Percentiles rank a stretch among this genome's conserved stretches.
Evolutionary conservation across 2,797 vertebrate genomes (phyloP).

Genomic region (Astyanax mexicanus): DNA sequence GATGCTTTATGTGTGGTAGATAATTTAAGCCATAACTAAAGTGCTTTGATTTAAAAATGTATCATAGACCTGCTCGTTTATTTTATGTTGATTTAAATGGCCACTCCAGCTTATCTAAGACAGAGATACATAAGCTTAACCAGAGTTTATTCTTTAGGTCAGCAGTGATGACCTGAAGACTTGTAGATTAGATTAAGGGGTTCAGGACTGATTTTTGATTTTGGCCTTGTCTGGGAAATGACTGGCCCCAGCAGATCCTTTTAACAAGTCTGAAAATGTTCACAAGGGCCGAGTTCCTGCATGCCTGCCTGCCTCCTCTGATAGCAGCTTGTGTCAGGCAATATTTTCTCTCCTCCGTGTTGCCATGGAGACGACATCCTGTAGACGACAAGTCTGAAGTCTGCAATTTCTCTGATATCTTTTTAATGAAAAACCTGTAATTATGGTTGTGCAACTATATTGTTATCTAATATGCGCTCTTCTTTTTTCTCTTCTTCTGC

Average conservation of each 20-base stretch:
- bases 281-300: not conserved
- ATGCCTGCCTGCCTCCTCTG: not conserved
- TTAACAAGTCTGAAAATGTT: not conserved
- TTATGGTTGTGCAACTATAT: too few relatives aligned
- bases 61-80: not conserved
- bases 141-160: not conserved
- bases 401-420: slow-evolving; percentile 32
- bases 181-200: not conserved
- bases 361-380: slow-evolving; percentile 26
- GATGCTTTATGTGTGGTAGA: too few relatives aligned
- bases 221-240: not conserved
- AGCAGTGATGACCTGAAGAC: not conserved
- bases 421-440: slow-evolving; percentile 20
- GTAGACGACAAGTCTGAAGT: not conserved
- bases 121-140: not conserved
- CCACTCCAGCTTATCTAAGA: not conserved
- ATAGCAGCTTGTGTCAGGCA: slow-evolving; percentile 32
- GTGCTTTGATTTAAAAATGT: too few relatives aligned
- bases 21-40: too few relatives aligned
- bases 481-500: too few relatives aligned
- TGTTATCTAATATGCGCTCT: too few relatives aligned
- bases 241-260: not conserved
- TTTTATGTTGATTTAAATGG: not conserved
- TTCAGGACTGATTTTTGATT: not conserved
- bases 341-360: slow-evolving; percentile 16